Conservation (phyloP, 92 coral and sea anemone genomes). For the Porites rus region DNA sequence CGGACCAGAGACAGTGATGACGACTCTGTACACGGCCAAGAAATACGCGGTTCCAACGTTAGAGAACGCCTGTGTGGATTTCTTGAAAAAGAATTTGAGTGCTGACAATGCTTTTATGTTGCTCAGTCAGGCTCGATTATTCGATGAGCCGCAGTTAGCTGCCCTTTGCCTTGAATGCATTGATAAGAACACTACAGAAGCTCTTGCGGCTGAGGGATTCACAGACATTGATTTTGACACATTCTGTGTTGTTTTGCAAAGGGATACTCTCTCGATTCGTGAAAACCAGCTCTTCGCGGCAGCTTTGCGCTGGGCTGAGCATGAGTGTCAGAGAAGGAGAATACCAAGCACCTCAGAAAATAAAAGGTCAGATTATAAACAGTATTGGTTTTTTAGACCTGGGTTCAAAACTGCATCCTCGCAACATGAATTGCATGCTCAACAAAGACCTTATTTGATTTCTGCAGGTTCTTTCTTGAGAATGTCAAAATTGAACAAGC, state of each 20-base stretch:
- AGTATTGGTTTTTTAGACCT: background rate
- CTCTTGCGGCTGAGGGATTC: conserved; percentile 94
- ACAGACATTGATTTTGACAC: conserved; percentile 97
- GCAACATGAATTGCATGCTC: too few relatives aligned
- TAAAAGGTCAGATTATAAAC: conserved; percentile 65
- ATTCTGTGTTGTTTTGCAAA: conserved; percentile 84
- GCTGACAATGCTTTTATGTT: conserved; percentile 98
- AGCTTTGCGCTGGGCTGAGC: conserved; percentile 94
- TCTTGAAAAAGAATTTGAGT: conserved; percentile 91
- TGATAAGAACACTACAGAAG: conserved; percentile 91
- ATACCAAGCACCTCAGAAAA: conserved; percentile 79
- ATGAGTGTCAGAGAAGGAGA: conserved; percentile 88
- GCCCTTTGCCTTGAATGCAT: conserved; percentile 93
- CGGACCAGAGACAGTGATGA: conserved; percentile 99
- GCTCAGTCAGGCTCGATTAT: conserved; percentile 93
- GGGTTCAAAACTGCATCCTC: too few relatives aligned
- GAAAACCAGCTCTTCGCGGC: conserved; percentile 89
- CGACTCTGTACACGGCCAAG: conserved; percentile 96
- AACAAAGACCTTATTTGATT: too few relatives aligned
- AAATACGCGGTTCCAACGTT: conserved; percentile 95
- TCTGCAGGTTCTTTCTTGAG: background rate
- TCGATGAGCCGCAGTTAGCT: conserved; percentile 95
- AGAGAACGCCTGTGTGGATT: conserved; percentile 98
- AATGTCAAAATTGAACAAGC: too few relatives aligned
- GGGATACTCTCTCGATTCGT: conserved; percentile 90